Evolutionary conservation across 92 coral and sea anemone species (phyloP).

Genomic region (Diadumene lineata): DNA sequence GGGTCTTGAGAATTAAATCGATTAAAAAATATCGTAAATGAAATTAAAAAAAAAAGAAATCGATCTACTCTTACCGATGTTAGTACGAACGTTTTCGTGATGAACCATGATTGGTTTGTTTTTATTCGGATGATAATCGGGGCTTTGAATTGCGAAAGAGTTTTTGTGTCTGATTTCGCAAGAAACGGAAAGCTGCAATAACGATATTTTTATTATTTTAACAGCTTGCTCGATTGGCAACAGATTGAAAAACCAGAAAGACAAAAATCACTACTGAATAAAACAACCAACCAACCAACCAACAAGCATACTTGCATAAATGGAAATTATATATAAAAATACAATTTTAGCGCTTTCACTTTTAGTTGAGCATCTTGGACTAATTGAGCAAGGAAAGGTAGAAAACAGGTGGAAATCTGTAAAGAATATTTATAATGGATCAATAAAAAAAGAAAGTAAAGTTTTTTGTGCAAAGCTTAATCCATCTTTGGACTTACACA

Average conservation of each 20-base stretch:
- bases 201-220: neutral
- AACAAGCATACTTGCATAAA: neutral
- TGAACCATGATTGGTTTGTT: no score
- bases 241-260: neutral
- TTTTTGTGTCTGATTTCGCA: no score
- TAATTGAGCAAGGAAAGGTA: neutral
- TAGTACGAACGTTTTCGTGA: no score
- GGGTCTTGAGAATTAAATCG: no score
- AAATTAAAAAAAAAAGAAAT: no score
- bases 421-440: slow-evolving; percentile 4
- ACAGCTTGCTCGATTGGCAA: slow-evolving; percentile 15
- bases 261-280: neutral
- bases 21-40: no score
- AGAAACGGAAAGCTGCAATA: neutral
- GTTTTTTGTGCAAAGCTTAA: neutral
- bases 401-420: neutral
- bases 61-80: no score
- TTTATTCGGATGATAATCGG: no score
- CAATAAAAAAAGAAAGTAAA: neutral
- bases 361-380: no score
- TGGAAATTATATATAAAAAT: no score
- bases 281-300: neutral
- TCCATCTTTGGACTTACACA: neutral
- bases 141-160: no score
- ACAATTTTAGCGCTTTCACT: no score